phyloP scores from a whole-genome alignment of 2,797 vertebrate species.

The Pseudotriccus pelzelni region DNA sequence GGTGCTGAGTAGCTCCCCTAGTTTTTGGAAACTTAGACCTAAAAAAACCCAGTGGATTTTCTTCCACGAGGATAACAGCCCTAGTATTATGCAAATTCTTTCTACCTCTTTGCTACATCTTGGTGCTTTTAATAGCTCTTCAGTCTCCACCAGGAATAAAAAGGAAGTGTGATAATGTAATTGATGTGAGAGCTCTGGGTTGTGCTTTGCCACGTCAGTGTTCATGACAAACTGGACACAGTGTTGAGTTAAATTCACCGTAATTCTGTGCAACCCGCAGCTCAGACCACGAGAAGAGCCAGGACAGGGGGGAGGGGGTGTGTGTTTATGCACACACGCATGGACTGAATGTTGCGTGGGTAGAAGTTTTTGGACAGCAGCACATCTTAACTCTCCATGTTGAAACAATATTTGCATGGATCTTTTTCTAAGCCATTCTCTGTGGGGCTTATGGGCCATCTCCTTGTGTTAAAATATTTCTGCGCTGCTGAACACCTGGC shows the following conservation, averaged over 20 bases:
- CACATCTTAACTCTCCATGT: background rate
- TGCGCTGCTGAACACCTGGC: background rate
- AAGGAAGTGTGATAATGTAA: background rate
- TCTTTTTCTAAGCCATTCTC: background rate
- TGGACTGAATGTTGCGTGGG: background rate
- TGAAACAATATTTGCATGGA: background rate
- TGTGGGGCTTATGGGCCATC: background rate
- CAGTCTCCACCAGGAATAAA: background rate
- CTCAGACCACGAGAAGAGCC: background rate
- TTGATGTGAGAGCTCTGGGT: background rate
- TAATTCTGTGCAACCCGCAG: background rate
- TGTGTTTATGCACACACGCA: fast-evolving
- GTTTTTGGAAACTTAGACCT: background rate
- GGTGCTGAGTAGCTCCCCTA: background rate
- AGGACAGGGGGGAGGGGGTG: fast-evolving
- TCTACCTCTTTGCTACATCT: background rate
- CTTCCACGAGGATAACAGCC: background rate
- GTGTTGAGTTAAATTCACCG: background rate
- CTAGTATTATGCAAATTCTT: background rate
- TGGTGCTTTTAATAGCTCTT: background rate
- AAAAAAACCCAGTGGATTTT: background rate
- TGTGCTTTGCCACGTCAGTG: background rate
- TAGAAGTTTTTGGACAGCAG: background rate
- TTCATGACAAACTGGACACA: background rate
- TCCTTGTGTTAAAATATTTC: background rate